Percentiles rank a stretch among this genome's conserved stretches.
phyloP scores from a whole-genome alignment of 2,113 vertebrate species.

The Euleptes europaea region DNA sequence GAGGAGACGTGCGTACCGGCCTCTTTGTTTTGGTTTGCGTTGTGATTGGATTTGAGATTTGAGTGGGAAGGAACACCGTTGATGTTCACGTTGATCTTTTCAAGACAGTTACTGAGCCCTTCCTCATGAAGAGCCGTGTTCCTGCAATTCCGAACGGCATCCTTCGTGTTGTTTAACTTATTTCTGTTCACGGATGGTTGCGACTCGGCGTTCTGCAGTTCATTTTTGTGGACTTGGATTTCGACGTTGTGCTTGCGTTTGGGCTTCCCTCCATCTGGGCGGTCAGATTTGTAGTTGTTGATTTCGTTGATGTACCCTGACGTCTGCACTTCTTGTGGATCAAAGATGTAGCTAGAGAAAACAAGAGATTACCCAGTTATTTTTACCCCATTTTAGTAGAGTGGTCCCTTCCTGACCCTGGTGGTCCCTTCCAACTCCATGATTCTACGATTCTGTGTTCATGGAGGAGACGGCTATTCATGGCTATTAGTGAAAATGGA shows the following conservation, averaged over 20 bases:
- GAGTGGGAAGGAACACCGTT: conserved; percentile 56
- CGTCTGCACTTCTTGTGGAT: conserved; percentile 66
- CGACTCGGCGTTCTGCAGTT: conserved; percentile 33
- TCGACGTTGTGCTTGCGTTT: conserved; percentile 49
- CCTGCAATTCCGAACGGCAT: background rate
- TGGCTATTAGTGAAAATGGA: too few relatives aligned
- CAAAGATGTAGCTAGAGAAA: conserved; percentile 74
- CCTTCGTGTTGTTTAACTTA: background rate
- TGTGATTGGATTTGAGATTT: background rate
- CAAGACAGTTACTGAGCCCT: background rate
- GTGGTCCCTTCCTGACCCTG: too few relatives aligned
- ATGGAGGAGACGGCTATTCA: too few relatives aligned
- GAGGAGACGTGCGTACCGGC: background rate
- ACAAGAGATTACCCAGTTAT: conserved; percentile 36
- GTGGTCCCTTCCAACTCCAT: too few relatives aligned
- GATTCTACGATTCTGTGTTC: too few relatives aligned
- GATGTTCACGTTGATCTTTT: conserved; percentile 25
- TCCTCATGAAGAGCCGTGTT: conserved; percentile 4
- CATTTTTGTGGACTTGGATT: conserved; percentile 33
- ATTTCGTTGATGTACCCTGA: conserved; percentile 69
- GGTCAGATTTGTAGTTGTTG: conserved; percentile 61
- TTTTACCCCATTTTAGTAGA: background rate
- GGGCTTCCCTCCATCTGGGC: conserved; percentile 51
- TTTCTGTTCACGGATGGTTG: conserved; percentile 27
- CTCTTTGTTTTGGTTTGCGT: conserved; percentile 18